Base-by-base conservation (phyloP, 2,797 vertebrate genomes). In the Okamejei kenojei region DNA sequence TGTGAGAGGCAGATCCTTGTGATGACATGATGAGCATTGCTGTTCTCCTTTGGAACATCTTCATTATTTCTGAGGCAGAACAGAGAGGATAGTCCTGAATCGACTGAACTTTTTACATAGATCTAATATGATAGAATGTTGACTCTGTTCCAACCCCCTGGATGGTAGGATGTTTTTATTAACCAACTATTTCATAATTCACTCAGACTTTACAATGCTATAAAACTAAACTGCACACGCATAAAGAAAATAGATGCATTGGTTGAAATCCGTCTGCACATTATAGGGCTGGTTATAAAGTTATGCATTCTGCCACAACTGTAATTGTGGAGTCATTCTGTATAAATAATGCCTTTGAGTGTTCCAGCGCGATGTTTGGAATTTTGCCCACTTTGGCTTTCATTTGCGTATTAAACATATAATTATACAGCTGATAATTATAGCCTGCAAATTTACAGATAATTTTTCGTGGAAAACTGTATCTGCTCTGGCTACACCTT, bases 291-390 rank as follows among this genome's bases (percentile, higher is more conserved):
- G 29, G 38, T 68, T 19, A 74, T 74, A 91, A 29, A 11, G 38
- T 54, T 17, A 65, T 61, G 58, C 11, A 86, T n/a, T 65, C 61
- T 21, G 84, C 61, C 65, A 19, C 35, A 65, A 2, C 54, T 15
- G 61, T 8, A 88, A 21, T 9, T 88, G 71, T 58, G 11, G n/a
- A 92, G 76, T 74, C 23, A 2, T 21, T 74, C 68, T 76, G 35
- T 0, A 7, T 58, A 92, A 92, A 91, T 91, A 73, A 92, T 92
- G 84, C 32, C 29, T 63, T 92, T 91, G 21, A 91, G 8, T 45
- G 35, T 71, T 91, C 88, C 35, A 23, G 88, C 10, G 35, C 7
- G n/a, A 21, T 29, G 11, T 71, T 76, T 74, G 90, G 71, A 74
- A 58, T 92, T n/a, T 74, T 21, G 26, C 15, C 13, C 45, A 26